A percentile compares a stretch with the other conserved stretches of the same genome.
These are phyloP conservation scores for Rhynchotus rufescens DNA, from an alignment of 2,797 vertebrate genomes.

Conservation along the genomic window DNA sequence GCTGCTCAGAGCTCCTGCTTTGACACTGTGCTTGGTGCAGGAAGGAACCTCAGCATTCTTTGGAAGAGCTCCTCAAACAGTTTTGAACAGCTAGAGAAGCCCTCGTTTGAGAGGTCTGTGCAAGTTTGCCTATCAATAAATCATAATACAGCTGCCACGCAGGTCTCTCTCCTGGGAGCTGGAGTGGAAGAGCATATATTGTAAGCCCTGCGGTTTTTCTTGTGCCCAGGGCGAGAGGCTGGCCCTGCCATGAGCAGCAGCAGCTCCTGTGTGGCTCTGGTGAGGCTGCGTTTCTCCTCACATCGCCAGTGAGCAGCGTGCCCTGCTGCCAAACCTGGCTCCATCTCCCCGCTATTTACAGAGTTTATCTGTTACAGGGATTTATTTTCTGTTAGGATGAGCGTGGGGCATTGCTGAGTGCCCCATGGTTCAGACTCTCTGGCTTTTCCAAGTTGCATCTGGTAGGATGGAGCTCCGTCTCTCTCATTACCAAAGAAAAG, in stretches of 20 bases:
- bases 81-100: conserved; percentile 6
- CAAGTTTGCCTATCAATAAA: conserved; percentile 54
- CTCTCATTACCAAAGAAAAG: not conserved
- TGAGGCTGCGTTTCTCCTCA: not conserved
- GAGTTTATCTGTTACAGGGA: not conserved
- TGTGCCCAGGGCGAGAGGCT: conserved; percentile 40
- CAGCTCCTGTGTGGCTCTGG: conserved; percentile 7
- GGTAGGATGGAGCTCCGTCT: not conserved
- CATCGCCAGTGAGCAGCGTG: not conserved
- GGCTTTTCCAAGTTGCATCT: not conserved
- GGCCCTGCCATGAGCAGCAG: not conserved
- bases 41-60: not conserved
- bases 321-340: not conserved
- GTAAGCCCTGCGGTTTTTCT: conserved; percentile 67
- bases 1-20: not conserved
- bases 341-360: not conserved
- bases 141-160: conserved; percentile 62
- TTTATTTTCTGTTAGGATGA: not conserved
- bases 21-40: not conserved
- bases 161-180: conserved; percentile 48
- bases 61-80: not conserved
- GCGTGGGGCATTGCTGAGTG: not conserved
- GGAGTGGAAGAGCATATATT: conserved; percentile 50
- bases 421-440: not conserved
- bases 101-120: conserved; percentile 19